Percentiles rank a stretch among this genome's conserved stretches.
phyloP scores from a whole-genome alignment of 2,113 vertebrate genomes.

The Sialia sialis region DNA sequence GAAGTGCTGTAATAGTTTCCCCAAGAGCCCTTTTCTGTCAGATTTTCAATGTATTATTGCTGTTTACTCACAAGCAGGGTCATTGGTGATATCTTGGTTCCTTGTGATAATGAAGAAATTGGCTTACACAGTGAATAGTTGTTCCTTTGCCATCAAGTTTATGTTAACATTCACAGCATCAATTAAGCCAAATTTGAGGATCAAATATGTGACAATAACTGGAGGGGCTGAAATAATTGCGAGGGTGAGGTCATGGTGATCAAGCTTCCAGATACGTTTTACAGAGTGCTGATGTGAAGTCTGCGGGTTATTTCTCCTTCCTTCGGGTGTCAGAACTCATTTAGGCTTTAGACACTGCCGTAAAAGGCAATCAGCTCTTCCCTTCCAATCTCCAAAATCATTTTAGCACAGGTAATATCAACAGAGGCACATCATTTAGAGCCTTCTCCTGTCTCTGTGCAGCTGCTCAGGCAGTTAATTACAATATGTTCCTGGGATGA shows the following conservation, averaged over 20 bases:
- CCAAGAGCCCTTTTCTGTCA: neutral
- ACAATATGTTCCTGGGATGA: constrained; percentile 40
- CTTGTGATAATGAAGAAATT: neutral
- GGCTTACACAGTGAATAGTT: neutral
- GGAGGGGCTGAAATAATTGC: constrained; percentile 25
- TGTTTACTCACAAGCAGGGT: neutral
- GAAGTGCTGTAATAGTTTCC: neutral
- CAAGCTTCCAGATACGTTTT: neutral
- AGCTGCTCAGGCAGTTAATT: constrained; percentile 61
- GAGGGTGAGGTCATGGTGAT: neutral
- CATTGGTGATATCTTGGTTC: neutral
- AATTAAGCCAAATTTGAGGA: constrained; percentile 15
- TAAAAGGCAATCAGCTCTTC: constrained; percentile 47
- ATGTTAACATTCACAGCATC: neutral
- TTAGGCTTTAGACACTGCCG: constrained; percentile 10
- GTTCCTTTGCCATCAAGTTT: neutral
- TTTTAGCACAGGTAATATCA: constrained; percentile 38
- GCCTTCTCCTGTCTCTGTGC: neutral
- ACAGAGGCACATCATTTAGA: constrained; percentile 13
- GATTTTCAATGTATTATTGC: neutral
- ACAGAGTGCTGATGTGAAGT: neutral
- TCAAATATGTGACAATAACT: constrained; percentile 10
- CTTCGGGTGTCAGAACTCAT: constrained; percentile 40
- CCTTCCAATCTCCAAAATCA: constrained; percentile 35
- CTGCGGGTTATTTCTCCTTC: neutral